Conservation (phyloP, 2,888 invertebrate genomes). For the Hydraecia micacea region DNA sequence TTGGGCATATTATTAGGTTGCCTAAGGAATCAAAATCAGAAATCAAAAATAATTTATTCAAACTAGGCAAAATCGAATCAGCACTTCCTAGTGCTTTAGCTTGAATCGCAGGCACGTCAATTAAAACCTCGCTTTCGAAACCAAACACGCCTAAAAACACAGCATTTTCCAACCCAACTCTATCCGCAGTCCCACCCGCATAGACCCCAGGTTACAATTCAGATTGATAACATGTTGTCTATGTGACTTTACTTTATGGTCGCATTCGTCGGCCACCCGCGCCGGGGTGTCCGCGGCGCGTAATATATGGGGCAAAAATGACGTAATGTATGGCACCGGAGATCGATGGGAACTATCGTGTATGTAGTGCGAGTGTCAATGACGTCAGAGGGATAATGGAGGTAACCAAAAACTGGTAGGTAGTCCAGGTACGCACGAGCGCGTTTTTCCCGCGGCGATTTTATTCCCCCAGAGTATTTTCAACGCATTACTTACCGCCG, state of each 20-base stretch:
- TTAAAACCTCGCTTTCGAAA: not conserved
- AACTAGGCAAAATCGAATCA: too few species aligned
- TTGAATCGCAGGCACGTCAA: not conserved
- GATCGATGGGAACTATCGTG: constrained; percentile 55
- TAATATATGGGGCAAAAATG: constrained; percentile 63
- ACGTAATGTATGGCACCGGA: constrained; percentile 48
- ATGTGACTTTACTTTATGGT: constrained; percentile 54
- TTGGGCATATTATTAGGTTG: not conserved
- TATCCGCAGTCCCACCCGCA: constrained; percentile 39
- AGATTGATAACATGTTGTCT: constrained; percentile 51
- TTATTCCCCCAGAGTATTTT: too few species aligned
- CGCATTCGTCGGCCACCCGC: constrained; percentile 32
- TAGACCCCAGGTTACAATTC: constrained; percentile 46
- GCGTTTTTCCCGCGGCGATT: too few species aligned
- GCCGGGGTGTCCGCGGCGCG: constrained; percentile 42
- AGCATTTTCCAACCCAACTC: not conserved
- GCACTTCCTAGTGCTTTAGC: too few species aligned
- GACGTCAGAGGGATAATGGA: constrained; percentile 21
- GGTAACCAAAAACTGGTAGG: constrained; percentile 13
- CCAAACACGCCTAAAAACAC: not conserved
- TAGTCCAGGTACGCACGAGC: too few species aligned
- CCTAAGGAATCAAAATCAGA: not conserved
- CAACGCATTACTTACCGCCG: too few species aligned
- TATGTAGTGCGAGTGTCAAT: constrained; percentile 22
- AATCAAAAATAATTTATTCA: not conserved